Percentiles rank a stretch among this genome's conserved stretches.
phyloP scores from a whole-genome alignment of 2,113 vertebrate species.

The Ailuropoda melanoleuca region DNA sequence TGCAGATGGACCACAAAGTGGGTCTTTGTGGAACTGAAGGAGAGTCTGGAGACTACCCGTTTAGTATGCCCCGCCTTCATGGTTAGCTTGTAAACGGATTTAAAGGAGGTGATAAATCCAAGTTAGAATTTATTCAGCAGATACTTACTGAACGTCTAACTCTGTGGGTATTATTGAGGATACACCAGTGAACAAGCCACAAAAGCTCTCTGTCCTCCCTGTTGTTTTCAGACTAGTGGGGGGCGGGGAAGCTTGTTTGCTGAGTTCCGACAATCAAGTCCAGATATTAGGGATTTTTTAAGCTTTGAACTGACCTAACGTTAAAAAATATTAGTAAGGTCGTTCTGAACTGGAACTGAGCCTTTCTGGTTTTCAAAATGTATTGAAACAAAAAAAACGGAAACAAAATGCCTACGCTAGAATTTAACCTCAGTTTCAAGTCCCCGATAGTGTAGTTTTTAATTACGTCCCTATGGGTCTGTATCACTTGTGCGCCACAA shows the following conservation, averaged over 20 bases:
- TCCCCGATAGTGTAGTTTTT: neutral
- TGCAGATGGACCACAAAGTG: neutral
- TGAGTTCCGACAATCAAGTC: neutral
- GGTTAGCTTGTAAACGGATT: neutral
- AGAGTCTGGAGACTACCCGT: neutral
- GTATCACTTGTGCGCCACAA: neutral
- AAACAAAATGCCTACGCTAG: neutral
- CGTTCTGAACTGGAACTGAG: neutral
- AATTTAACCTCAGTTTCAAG: neutral
- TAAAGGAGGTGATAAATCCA: slow-evolving; percentile 15
- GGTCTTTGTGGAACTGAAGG: neutral
- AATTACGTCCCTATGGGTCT: neutral
- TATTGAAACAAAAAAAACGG: neutral
- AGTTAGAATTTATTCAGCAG: slow-evolving; percentile 12
- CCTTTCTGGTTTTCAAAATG: neutral
- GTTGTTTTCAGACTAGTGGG: neutral
- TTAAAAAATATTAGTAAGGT: neutral
- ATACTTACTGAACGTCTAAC: neutral
- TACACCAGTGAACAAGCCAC: neutral
- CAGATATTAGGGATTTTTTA: neutral
- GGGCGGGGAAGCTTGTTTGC: neutral
- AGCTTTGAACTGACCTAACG: neutral
- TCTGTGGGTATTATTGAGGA: neutral
- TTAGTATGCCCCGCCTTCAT: neutral
- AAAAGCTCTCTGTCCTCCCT: neutral